These are phyloP conservation scores for Dryobates pubescens DNA, from an alignment of 2,797 vertebrate genomes.

Conservation along the genomic window DNA sequence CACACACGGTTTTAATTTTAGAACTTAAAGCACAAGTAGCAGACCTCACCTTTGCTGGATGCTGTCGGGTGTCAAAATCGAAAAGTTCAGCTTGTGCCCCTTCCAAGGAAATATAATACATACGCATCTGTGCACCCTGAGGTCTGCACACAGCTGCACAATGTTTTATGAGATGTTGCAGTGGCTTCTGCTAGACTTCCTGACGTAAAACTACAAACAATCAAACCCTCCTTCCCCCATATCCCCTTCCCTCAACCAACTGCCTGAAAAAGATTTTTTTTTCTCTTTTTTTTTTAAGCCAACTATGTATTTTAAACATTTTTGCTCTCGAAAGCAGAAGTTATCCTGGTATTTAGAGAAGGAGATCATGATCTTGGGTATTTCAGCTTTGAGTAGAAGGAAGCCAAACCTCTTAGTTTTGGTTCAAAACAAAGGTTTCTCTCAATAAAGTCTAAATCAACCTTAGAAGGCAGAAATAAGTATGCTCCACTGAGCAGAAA, in stretches of 20 bases:
- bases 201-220: conserved; percentile 72
- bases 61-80: conserved; percentile 56
- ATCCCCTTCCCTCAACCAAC: conserved; percentile 18
- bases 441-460: conserved; percentile 45
- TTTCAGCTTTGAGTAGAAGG: background rate
- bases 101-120: conserved; percentile 72
- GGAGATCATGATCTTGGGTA: background rate
- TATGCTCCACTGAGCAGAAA: conserved; percentile 8
- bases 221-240: conserved; percentile 50
- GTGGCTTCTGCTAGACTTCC: conserved; percentile 72
- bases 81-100: conserved; percentile 71
- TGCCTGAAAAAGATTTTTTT: conserved; percentile 11
- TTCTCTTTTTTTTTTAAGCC: background rate
- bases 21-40: conserved; percentile 67
- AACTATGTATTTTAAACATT: background rate
- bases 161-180: conserved; percentile 74
- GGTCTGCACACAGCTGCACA: conserved; percentile 71
- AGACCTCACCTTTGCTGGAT: conserved; percentile 73
- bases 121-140: conserved; percentile 65
- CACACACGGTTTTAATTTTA: conserved; percentile 70
- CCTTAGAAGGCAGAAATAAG: conserved; percentile 33
- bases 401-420: conserved; percentile 6
- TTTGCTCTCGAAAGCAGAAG: conserved; percentile 9
- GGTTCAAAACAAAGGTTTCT: conserved; percentile 36
- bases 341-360: background rate